phyloP scores from a whole-genome alignment of 2,113 vertebrate genomes.

The Pelvicachromis taeniatus region DNA sequence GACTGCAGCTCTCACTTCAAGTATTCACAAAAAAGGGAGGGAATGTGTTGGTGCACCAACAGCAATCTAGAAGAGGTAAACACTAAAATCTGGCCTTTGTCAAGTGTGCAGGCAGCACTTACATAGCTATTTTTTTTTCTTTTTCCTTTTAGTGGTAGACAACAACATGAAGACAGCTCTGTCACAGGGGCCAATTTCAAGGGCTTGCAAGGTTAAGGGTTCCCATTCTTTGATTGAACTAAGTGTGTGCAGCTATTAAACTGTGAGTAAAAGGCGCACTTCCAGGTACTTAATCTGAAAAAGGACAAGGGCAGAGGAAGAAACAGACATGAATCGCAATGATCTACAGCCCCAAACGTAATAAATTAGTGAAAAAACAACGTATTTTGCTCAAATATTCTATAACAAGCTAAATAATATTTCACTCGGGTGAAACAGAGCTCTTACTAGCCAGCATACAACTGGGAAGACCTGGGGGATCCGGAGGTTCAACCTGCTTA shows the following conservation, averaged over 20 bases:
- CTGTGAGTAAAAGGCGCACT: background rate
- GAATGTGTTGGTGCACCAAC: background rate
- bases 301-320: background rate
- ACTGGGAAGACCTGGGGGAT: background rate
- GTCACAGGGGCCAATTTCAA: background rate
- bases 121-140: background rate
- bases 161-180: background rate
- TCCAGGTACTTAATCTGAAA: background rate
- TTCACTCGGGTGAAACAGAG: background rate
- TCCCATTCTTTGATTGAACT: background rate
- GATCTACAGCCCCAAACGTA: background rate
- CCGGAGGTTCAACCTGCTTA: background rate
- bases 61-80: background rate
- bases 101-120: background rate
- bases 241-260: background rate
- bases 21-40: background rate
- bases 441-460: slow-evolving; percentile 8
- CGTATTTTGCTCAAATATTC: background rate
- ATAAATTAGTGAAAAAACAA: background rate
- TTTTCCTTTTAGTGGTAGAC: background rate
- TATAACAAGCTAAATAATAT: background rate
- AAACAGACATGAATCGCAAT: background rate
- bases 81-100: background rate
- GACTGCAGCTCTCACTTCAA: background rate
- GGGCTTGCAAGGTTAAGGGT: background rate